Evolutionary conservation across 2,797 vertebrate genomes (phyloP).

Genomic region (Poecile montanus): DNA sequence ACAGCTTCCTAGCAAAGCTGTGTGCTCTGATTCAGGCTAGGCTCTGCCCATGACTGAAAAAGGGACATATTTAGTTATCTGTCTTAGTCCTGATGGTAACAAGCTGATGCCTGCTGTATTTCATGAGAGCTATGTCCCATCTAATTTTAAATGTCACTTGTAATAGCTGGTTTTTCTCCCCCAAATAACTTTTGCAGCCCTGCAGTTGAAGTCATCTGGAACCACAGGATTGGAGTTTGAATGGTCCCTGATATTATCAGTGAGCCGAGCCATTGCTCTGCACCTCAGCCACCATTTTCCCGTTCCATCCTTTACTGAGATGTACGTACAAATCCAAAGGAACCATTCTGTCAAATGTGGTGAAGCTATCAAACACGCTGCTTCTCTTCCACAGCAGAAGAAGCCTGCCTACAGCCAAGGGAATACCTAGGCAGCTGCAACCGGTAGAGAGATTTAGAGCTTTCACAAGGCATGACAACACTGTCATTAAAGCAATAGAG

Average conservation of each 20-base stretch:
- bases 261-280: background rate
- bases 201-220: slow-evolving; percentile 31
- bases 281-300: background rate
- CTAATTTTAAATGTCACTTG: slow-evolving; percentile 25
- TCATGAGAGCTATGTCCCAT: background rate
- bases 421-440: background rate
- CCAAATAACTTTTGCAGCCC: slow-evolving; percentile 16
- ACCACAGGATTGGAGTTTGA: background rate
- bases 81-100: background rate
- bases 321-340: background rate
- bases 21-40: background rate
- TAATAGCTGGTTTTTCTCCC: slow-evolving; percentile 15
- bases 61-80: background rate
- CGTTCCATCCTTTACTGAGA: background rate
- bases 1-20: background rate
- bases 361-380: background rate
- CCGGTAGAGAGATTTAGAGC: background rate
- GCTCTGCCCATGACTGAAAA: background rate
- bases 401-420: background rate
- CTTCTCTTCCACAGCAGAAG: background rate
- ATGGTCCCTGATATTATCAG: slow-evolving; percentile 15
- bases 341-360: background rate
- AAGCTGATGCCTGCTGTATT: slow-evolving; percentile 1
- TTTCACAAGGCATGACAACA: background rate
- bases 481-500: background rate